Percentiles rank a stretch among this genome's conserved stretches.
Conservation (phyloP, 92 coral and sea anemone genomes). For the Montipora capitata region DNA sequence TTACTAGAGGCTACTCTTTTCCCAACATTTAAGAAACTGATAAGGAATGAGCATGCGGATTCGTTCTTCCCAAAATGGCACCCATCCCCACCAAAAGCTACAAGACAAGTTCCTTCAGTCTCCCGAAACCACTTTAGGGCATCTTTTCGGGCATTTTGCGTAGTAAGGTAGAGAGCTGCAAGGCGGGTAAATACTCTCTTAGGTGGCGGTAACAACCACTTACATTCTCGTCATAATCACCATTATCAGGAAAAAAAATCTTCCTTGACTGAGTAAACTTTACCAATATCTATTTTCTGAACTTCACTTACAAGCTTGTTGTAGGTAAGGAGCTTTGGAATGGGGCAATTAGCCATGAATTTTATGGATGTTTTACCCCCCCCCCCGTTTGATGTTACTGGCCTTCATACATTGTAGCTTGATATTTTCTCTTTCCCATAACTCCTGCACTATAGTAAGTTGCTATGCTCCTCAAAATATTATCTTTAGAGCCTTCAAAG, state of each 20-base stretch:
- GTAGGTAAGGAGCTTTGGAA: conserved; percentile 83
- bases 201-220: conserved; percentile 78
- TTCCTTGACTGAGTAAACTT: conserved; percentile 52
- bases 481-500: conserved; percentile 60
- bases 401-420: conserved; percentile 70
- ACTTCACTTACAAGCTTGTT: conserved; percentile 64
- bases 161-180: conserved; percentile 66
- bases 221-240: conserved; percentile 12
- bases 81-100: conserved; percentile 87
- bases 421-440: conserved; percentile 82
- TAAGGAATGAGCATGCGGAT: conserved; percentile 78
- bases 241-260: conserved; percentile 36
- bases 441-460: conserved; percentile 80
- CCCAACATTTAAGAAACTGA: conserved; percentile 79
- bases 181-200: conserved; percentile 72
- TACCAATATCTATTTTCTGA: conserved; percentile 76
- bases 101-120: conserved; percentile 79
- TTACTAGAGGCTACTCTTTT: conserved; percentile 33
- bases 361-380: conserved; percentile 66
- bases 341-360: conserved; percentile 71
- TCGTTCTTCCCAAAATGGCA: conserved; percentile 63
- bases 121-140: conserved; percentile 87
- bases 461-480: conserved; percentile 73
- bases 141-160: conserved; percentile 55
- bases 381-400: conserved; percentile 56